phyloP scores from a whole-genome alignment of 2,113 vertebrate species.

The Crocuta crocuta region DNA sequence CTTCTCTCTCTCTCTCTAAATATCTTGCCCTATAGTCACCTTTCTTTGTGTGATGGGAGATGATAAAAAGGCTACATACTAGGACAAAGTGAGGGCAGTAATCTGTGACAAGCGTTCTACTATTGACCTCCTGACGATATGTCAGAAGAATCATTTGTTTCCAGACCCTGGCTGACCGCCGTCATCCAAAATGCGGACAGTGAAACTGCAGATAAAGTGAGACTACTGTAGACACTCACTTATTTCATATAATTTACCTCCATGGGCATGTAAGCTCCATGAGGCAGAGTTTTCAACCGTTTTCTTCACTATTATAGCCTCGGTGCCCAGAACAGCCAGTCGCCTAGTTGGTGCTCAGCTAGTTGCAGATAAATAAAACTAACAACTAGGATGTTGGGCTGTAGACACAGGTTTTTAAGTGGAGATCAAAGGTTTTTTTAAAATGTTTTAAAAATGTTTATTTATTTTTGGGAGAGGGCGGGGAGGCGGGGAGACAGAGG shows the following conservation, averaged over 20 bases:
- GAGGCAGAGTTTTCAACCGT: not conserved
- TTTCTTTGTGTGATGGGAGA: not conserved
- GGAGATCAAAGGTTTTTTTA: not conserved
- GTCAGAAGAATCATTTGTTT: not conserved
- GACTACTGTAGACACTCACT: not conserved
- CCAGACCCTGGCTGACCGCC: too few species aligned
- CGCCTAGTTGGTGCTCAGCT: not conserved
- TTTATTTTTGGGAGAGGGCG: too few species aligned
- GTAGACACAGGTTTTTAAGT: not conserved
- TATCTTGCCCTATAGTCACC: not conserved
- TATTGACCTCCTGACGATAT: too few species aligned
- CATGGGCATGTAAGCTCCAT: not conserved
- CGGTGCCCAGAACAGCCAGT: not conserved
- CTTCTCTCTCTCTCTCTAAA: not conserved
- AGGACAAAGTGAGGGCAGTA: not conserved
- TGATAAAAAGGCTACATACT: not conserved
- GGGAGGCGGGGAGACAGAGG: too few species aligned
- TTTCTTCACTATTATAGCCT: not conserved
- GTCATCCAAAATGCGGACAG: not conserved
- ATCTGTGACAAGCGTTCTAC: not conserved
- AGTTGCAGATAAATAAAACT: not conserved
- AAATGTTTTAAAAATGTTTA: too few species aligned
- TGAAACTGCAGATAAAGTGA: not conserved
- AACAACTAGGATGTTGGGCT: not conserved
- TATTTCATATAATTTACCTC: too few species aligned